These are phyloP conservation scores for Synergus umbraculus DNA, from an alignment of 2,888 invertebrate genomes.

Conservation along the genomic window DNA sequence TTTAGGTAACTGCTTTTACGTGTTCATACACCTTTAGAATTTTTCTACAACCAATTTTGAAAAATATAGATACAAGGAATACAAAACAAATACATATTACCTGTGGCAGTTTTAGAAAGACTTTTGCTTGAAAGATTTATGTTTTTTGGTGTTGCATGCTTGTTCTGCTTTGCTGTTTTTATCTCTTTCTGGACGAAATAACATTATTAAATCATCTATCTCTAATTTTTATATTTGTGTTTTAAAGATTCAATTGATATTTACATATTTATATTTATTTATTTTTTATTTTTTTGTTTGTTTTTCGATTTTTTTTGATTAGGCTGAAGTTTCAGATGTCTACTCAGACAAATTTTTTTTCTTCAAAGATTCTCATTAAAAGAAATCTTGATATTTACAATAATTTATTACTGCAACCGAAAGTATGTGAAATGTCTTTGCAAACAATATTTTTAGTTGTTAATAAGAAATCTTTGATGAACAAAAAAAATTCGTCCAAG, in stretches of 20 bases:
- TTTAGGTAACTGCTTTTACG: not conserved
- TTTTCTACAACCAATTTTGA: not conserved
- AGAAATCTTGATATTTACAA: too few relatives aligned
- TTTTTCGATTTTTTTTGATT: too few relatives aligned
- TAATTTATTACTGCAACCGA: too few relatives aligned
- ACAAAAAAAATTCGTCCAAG: too few relatives aligned
- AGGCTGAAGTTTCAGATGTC: too few relatives aligned
- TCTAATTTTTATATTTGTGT: not conserved
- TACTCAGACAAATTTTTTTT: too few relatives aligned
- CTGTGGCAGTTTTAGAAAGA: not conserved
- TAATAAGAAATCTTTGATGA: too few relatives aligned
- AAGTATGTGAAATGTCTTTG: too few relatives aligned
- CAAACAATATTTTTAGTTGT: too few relatives aligned
- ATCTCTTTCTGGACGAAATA: not conserved
- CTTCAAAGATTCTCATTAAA: too few relatives aligned
- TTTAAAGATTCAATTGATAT: not conserved
- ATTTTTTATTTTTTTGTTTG: not conserved
- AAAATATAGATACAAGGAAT: not conserved
- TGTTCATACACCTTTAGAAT: not conserved
- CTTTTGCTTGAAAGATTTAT: constrained; percentile 2
- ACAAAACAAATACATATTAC: constrained; percentile 13
- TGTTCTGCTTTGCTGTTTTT: not conserved
- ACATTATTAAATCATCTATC: not conserved
- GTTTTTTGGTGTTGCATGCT: constrained; percentile 15
- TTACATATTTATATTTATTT: not conserved